phyloP scores from a whole-genome alignment of 2,113 vertebrate species.

The Tinamus guttatus region DNA sequence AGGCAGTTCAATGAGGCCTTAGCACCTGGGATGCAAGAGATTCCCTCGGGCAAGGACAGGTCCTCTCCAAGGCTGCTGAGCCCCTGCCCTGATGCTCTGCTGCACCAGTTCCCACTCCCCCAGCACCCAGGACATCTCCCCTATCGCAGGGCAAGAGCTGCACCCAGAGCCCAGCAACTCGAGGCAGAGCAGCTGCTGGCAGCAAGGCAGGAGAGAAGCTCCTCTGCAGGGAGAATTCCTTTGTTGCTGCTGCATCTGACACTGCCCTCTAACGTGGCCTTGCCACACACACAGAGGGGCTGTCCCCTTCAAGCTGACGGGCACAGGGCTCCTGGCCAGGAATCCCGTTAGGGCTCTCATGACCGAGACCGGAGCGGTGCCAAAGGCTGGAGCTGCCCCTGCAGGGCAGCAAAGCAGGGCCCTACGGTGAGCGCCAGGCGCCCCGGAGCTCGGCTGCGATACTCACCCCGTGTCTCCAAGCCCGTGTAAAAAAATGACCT shows the following conservation, averaged over 20 bases:
- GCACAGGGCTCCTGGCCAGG: background rate
- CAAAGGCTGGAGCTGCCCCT: background rate
- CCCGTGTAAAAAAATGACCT: slow-evolving; percentile 99
- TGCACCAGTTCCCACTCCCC: background rate
- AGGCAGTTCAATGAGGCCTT: background rate
- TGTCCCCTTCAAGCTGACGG: background rate
- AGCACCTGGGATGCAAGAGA: accelerated
- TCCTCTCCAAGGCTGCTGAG: background rate
- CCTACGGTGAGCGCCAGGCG: accelerated
- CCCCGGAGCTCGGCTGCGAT: background rate
- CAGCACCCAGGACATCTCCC: background rate
- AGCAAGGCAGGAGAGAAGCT: background rate
- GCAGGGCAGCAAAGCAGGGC: background rate
- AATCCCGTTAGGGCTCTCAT: accelerated
- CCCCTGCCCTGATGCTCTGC: background rate
- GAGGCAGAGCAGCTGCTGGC: background rate
- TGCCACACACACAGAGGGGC: background rate
- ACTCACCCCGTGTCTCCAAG: slow-evolving; percentile 97
- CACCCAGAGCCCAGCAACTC: background rate
- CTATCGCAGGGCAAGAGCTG: background rate
- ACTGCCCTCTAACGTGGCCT: background rate
- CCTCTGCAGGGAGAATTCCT: background rate
- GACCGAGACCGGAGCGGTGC: background rate
- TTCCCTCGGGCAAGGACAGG: background rate
- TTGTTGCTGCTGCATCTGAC: background rate